Base-by-base conservation (phyloP, 2,888 invertebrate genomes). In the Synergus japonicus region DNA sequence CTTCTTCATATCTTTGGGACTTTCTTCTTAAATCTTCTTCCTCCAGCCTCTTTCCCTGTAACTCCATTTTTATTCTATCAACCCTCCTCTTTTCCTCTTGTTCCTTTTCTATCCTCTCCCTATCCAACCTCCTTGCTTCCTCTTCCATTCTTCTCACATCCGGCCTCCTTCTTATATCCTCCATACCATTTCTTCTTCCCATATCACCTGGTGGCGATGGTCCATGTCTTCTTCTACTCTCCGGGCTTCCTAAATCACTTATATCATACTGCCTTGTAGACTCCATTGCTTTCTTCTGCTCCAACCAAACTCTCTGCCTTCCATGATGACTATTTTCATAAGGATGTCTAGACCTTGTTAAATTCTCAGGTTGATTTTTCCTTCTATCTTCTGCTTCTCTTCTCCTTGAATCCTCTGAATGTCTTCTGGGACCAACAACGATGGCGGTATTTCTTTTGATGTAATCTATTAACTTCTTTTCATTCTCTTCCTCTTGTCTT, bases 121-220 rank as follows among this genome's bases (percentile, higher is more conserved):
- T 66, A 43, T 66, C 41, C 8, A n/a, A 43, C 41, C 65, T 66
- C 8, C 3, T 66, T n/a, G 7, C 43, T 10, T 66, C 65, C n/a
- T 66, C 65, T 1, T 66, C 65, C 41, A 41, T 66, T 18, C 65
- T 76, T 49, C 77, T 46, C 22, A 22, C 78, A 67, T 80, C 44
- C 43, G 46, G 41, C 78, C 76, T 77, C 49, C 81, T 69, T 44
- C 78, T 79, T 54, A 54, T 78, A 66, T 73, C 73, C 0, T 54
- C 54, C 73, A 54, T 41, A 37, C 37, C 29, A 54, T 54, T 54
- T n/a, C 49, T 29, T 18, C 84, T 81, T 65, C 83, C 82, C 79
- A 83, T 78, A 79, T 80, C 82, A 79, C 83, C 83, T 12, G 86
- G 84, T 4, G 86, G 87, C 5, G 86, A 88, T 12, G 89, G 89